Conservation (phyloP, 2,888 invertebrate genomes). For the Stegophylla sp. region DNA sequence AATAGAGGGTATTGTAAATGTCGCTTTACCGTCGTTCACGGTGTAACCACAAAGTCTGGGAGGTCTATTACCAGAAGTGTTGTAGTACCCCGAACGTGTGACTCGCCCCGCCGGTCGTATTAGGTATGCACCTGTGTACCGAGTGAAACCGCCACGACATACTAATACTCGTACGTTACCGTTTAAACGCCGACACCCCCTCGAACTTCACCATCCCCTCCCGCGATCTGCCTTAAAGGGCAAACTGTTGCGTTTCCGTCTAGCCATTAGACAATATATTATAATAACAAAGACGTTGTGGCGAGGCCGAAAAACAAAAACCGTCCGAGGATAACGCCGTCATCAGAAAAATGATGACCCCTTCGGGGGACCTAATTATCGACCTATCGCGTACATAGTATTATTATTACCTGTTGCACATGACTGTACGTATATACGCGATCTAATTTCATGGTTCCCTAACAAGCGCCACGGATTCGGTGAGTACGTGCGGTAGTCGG, state of each 20-base stretch:
- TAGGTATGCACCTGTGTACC: slow-evolving; percentile 39
- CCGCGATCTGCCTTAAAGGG: not conserved
- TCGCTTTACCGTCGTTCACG: slow-evolving; percentile 4
- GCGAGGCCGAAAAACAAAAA: not conserved
- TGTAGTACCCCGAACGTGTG: slow-evolving; percentile 19
- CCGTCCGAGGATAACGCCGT: not conserved
- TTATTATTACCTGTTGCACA: not conserved
- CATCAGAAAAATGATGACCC: not conserved
- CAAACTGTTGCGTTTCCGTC: slow-evolving; percentile 15
- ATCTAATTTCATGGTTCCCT: slow-evolving; percentile 31
- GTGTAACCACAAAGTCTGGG: slow-evolving; percentile 19
- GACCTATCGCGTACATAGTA: not conserved
- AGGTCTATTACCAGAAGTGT: slow-evolving; percentile 33
- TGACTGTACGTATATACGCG: not conserved
- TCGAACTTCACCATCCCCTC: not conserved
- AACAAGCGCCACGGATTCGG: not conserved
- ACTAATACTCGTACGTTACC: not conserved
- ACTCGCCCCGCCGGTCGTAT: slow-evolving; percentile 25
- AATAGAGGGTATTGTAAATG: slow-evolving; percentile 24
- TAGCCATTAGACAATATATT: too few species aligned
- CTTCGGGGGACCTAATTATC: not conserved
- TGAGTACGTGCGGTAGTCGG: too few species aligned
- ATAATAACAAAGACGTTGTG: not conserved
- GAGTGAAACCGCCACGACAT: not conserved
- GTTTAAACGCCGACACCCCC: too few species aligned